A percentile compares a stretch with the other conserved stretches of the same genome.
phyloP scores from a whole-genome alignment of 1,140 invertebrate genomes.

The Acyrthosiphon pisum region DNA sequence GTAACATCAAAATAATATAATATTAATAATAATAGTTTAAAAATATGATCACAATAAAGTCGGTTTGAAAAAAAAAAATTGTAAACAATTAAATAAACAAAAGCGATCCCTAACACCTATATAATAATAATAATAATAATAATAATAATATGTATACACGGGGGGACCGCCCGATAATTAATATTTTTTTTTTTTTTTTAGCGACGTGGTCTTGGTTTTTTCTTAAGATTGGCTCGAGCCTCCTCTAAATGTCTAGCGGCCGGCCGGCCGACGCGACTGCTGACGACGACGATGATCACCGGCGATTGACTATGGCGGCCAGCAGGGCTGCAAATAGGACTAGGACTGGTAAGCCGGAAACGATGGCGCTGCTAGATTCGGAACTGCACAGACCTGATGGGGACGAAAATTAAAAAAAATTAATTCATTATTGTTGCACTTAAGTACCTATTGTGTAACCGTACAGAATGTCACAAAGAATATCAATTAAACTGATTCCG shows the following conservation, averaged over 20 bases:
- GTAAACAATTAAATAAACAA: constrained; percentile 56
- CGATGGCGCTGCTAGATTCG: background rate
- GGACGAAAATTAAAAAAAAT: background rate
- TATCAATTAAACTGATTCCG: constrained; percentile 3
- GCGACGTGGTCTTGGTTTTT: background rate
- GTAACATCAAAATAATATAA: constrained; percentile 19
- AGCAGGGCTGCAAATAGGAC: background rate
- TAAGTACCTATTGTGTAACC: background rate
- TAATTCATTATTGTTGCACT: background rate
- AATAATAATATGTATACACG: background rate
- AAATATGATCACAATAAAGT: constrained; percentile 55
- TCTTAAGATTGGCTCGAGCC: background rate
- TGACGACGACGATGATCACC: constrained; percentile 45
- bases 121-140: constrained; percentile 26
- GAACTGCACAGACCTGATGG: constrained; percentile 32
- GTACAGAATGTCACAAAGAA: background rate
- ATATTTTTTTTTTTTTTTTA: background rate
- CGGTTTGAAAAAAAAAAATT: constrained; percentile 25
- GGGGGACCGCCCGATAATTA: background rate
- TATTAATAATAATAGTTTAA: constrained; percentile 50
- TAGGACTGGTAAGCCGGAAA: background rate
- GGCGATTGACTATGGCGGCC: background rate
- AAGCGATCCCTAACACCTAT: constrained; percentile 46
- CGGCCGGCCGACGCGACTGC: background rate
- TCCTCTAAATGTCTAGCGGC: constrained; percentile 20